Conservation (phyloP, 2,113 vertebrate genomes). For the Hirundichthys speculiger region DNA sequence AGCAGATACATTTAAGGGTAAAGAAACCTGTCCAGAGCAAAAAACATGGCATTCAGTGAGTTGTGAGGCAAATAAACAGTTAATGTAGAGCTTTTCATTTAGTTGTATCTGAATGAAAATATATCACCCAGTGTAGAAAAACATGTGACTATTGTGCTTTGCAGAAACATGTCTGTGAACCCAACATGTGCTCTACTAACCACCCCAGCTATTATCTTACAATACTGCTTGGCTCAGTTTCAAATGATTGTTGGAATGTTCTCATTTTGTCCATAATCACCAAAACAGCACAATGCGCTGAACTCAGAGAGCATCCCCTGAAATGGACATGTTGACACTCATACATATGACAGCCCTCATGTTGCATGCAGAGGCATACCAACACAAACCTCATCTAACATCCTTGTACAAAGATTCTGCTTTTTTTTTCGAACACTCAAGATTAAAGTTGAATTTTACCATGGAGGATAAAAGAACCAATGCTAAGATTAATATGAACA, state of each 20-base stretch:
- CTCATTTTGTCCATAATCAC: slow-evolving; percentile 11
- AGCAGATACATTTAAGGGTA: too few species aligned
- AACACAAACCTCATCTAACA: background rate
- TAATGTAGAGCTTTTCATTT: too few species aligned
- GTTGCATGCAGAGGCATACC: too few species aligned
- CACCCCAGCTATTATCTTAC: background rate
- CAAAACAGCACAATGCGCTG: background rate
- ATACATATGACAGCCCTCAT: too few species aligned
- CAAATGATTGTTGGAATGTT: slow-evolving; percentile 4
- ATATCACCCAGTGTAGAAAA: slow-evolving; percentile 7
- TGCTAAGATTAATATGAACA: slow-evolving; percentile 51
- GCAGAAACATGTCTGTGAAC: slow-evolving; percentile 6
- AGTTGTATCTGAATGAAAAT: slow-evolving; percentile 6
- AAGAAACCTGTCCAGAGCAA: too few species aligned
- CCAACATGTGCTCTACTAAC: background rate
- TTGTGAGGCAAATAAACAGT: too few species aligned
- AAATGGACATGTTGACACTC: too few species aligned
- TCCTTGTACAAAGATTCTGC: slow-evolving; percentile 29
- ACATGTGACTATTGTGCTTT: slow-evolving; percentile 12
- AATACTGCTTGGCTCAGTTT: slow-evolving; percentile 4
- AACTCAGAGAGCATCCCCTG: too few species aligned
- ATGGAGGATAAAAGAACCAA: slow-evolving; percentile 23
- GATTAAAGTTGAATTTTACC: slow-evolving; percentile 38
- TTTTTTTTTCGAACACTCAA: slow-evolving; percentile 18
- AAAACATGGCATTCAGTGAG: too few species aligned